Conservation (phyloP, 2,888 invertebrate species). For the Hipparchia semele region DNA sequence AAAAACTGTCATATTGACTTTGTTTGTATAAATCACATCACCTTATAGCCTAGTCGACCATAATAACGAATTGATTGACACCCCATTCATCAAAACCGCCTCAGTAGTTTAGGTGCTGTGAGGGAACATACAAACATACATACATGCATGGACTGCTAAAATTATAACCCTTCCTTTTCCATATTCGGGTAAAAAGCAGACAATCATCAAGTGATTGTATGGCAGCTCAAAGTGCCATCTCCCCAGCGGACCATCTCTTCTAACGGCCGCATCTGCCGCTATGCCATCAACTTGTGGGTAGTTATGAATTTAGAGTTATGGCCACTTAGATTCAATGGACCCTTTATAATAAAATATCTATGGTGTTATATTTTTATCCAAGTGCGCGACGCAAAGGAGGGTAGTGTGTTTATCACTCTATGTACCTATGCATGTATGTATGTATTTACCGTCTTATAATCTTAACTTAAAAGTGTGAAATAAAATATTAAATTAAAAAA, state of each 20-base stretch:
- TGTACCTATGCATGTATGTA: too few species aligned
- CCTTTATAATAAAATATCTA: constrained; percentile 2
- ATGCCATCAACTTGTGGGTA: constrained; percentile 7
- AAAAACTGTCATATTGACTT: too few species aligned
- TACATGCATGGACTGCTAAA: background rate
- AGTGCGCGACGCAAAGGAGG: background rate
- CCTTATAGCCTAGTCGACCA: too few species aligned
- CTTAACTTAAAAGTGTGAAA: too few species aligned
- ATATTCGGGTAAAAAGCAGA: background rate
- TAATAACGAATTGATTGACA: too few species aligned
- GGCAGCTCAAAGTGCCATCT: constrained; percentile 15
- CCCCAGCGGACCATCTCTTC: constrained; percentile 65
- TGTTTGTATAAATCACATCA: too few species aligned
- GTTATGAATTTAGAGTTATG: constrained; percentile 16
- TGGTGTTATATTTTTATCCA: background rate
- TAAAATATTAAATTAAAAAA: too few species aligned
- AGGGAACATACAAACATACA: too few species aligned
- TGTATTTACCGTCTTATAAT: too few species aligned
- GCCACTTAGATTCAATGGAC: constrained; percentile 9
- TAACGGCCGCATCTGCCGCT: constrained; percentile 71
- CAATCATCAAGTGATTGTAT: constrained; percentile 25
- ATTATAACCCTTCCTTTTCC: background rate
- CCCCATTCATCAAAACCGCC: too few species aligned
- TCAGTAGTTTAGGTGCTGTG: too few species aligned
- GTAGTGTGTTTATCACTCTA: too few species aligned